Evolutionary conservation across 1,140 invertebrate genomes (phyloP).

Genomic region (Leptinotarsa defecta): DNA sequence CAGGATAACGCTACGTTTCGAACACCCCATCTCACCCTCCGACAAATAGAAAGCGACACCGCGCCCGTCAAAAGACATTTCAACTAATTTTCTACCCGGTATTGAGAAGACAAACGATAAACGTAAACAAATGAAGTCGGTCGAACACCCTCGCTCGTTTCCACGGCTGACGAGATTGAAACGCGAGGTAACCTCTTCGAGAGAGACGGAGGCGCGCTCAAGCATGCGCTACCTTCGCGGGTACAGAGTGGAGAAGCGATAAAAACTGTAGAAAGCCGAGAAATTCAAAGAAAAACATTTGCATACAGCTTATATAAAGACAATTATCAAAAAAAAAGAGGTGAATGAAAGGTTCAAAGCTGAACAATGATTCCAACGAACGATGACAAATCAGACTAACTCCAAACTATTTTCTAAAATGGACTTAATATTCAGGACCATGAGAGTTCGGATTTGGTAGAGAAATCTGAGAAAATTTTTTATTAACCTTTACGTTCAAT

Average conservation of each 20-base stretch:
- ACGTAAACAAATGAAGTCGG: slow-evolving; percentile 21
- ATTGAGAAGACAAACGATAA: slow-evolving; percentile 16
- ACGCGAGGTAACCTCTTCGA: slow-evolving; percentile 26
- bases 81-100: neutral
- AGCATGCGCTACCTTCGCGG: slow-evolving; percentile 34
- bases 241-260: slow-evolving; percentile 10
- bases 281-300: too few species aligned
- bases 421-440: too few species aligned
- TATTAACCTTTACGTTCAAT: too few species aligned
- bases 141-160: slow-evolving; percentile 27
- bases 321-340: too few species aligned
- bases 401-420: too few species aligned
- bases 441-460: too few species aligned
- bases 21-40: neutral
- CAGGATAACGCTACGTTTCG: neutral
- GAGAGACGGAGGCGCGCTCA: slow-evolving; percentile 32
- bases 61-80: neutral
- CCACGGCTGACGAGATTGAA: slow-evolving; percentile 10
- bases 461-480: too few species aligned
- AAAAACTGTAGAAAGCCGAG: neutral
- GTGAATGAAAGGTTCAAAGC: too few species aligned
- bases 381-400: too few species aligned
- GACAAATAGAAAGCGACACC: neutral
- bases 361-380: too few species aligned
- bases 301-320: too few species aligned